Evolutionary conservation across 2,797 vertebrate species (phyloP).

Genomic region (Brachymystax lenok): DNA sequence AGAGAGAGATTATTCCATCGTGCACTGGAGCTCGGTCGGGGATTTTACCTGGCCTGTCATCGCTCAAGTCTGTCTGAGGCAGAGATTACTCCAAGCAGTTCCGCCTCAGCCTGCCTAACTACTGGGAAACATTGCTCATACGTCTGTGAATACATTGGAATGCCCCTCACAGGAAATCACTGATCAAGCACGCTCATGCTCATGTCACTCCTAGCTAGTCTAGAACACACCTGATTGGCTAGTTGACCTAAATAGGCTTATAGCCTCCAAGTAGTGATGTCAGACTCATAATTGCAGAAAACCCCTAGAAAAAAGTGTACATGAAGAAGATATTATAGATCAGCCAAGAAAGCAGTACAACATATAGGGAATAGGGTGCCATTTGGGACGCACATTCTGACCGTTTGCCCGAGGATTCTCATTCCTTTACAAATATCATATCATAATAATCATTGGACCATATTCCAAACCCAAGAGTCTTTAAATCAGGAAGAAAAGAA

Average conservation of each 20-base stretch:
- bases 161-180: background rate
- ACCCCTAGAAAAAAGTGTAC: background rate
- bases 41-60: conserved; percentile 80
- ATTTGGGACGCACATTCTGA: too few species aligned
- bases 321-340: background rate
- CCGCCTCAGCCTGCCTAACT: background rate
- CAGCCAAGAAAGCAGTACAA: background rate
- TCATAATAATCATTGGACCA: background rate
- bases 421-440: too few species aligned
- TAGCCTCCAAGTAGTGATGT: conserved; percentile 57
- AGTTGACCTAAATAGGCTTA: too few species aligned
- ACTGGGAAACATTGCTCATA: background rate
- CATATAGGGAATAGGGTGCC: too few species aligned
- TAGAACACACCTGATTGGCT: background rate
- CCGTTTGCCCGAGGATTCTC: too few species aligned
- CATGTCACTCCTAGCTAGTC: background rate
- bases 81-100: conserved; percentile 63
- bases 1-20: conserved; percentile 62
- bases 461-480: background rate
- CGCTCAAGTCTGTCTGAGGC: conserved; percentile 62
- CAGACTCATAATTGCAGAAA: conserved; percentile 68
- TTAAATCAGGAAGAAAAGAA: background rate
- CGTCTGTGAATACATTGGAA: background rate
- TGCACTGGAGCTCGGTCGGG: conserved; percentile 75
- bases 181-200: background rate